Percentiles rank a stretch among this genome's conserved stretches.
Conservation (phyloP, 92 coral and sea anemone species). For the Palythoa grandiflora region DNA sequence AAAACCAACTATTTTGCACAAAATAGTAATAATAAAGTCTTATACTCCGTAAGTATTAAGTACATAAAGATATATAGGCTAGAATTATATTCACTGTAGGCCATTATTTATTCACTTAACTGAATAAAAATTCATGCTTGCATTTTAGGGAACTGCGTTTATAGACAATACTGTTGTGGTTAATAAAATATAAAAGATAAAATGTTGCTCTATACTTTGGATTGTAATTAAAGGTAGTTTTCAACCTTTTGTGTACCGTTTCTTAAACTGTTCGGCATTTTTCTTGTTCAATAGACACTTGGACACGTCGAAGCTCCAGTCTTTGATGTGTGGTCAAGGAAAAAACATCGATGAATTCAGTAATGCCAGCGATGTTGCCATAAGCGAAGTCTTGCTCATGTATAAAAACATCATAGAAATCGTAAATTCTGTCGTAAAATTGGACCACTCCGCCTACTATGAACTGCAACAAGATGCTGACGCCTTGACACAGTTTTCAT, state of each 20-base stretch:
- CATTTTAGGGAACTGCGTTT: too few species aligned
- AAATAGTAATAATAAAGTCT: too few species aligned
- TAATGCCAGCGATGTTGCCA: slow-evolving; percentile 66
- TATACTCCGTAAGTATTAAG: too few species aligned
- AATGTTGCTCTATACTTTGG: neutral
- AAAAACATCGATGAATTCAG: slow-evolving; percentile 32
- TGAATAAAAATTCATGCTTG: too few species aligned
- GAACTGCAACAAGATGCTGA: slow-evolving; percentile 77
- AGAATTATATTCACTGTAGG: too few species aligned
- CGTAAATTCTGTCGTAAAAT: slow-evolving; percentile 58
- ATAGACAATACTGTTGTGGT: neutral
- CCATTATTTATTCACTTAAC: too few species aligned
- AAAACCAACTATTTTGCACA: too few species aligned
- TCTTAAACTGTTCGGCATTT: neutral
- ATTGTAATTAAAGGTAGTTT: neutral
- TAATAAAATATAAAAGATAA: neutral
- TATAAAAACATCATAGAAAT: slow-evolving; percentile 64
- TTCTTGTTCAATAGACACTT: slow-evolving; percentile 66
- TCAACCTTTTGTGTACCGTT: neutral
- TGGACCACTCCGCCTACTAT: slow-evolving; percentile 72
- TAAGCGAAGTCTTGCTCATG: slow-evolving; percentile 82
- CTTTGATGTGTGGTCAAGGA: slow-evolving; percentile 53
- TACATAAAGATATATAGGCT: too few species aligned
- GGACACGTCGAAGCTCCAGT: slow-evolving; percentile 73
- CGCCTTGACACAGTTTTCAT: slow-evolving; percentile 71